Percentiles rank a stretch among this genome's conserved stretches.
These are phyloP conservation scores for Drosophila nannoptera DNA, from an alignment of 1,140 invertebrate genomes.

Conservation along the genomic window DNA sequence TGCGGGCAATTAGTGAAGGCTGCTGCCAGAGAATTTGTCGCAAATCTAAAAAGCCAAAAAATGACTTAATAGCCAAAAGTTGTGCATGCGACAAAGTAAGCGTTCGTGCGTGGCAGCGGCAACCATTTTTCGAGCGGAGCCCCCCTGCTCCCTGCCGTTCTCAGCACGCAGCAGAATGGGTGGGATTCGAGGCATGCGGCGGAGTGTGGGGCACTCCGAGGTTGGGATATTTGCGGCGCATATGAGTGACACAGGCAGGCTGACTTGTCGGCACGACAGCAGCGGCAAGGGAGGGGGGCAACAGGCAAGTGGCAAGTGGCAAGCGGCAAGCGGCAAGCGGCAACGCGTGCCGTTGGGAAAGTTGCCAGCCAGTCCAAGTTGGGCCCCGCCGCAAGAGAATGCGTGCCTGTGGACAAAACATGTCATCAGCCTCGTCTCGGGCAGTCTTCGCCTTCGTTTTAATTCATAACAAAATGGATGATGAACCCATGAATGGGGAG, in stretches of 20 bases:
- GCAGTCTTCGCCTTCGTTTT: conserved; percentile 45
- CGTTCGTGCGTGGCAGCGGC: conserved; percentile 72
- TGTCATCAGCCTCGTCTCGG: conserved; percentile 69
- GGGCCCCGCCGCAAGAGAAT: conserved; percentile 63
- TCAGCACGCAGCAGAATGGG: neutral
- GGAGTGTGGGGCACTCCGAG: conserved; percentile 4
- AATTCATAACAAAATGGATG: conserved; percentile 51
- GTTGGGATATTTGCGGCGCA: conserved; percentile 73
- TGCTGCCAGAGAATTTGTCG: conserved; percentile 64
- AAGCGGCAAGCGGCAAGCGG: conserved; percentile 33
- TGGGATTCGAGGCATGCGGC: conserved; percentile 1
- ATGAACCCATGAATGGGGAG: conserved; percentile 62
- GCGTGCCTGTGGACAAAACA: conserved; percentile 77
- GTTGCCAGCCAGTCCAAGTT: conserved; percentile 52
- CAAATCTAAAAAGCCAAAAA: conserved; percentile 76
- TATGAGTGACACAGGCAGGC: conserved; percentile 71
- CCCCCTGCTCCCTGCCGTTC: too few species aligned
- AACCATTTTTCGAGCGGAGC: conserved; percentile 13
- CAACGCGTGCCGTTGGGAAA: conserved; percentile 74
- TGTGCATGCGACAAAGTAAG: conserved; percentile 76
- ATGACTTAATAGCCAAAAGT: conserved; percentile 77
- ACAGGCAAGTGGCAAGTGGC: conserved; percentile 20
- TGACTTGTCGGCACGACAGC: conserved; percentile 62
- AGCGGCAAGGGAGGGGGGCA: conserved; percentile 20
- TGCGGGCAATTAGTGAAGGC: conserved; percentile 46